Conservation (phyloP, 2,113 vertebrate genomes). For the Scartelaos histophorus region DNA sequence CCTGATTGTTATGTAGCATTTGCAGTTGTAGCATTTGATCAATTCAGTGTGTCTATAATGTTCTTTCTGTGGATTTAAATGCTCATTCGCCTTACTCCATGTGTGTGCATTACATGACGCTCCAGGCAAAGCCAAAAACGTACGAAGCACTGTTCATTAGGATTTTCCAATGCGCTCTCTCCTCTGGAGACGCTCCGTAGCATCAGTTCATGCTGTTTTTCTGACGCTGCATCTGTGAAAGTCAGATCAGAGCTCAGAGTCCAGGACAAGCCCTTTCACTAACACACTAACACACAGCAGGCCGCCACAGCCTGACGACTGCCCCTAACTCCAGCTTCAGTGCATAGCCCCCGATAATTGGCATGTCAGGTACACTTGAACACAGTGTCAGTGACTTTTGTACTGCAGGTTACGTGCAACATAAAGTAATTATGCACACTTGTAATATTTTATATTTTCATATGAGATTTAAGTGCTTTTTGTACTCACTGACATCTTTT, state of each 20-base stretch:
- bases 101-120: constrained; percentile 63
- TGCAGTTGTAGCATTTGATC: constrained; percentile 78
- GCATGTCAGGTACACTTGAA: constrained; percentile 73
- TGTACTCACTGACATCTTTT: constrained; percentile 76
- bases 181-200: constrained; percentile 55
- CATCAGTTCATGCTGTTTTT: constrained; percentile 57
- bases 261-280: constrained; percentile 45
- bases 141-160: constrained; percentile 70
- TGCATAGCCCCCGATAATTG: constrained; percentile 59
- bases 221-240: constrained; percentile 60
- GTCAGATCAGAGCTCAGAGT: constrained; percentile 49
- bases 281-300: constrained; percentile 49
- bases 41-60: constrained; percentile 60
- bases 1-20: constrained; percentile 79
- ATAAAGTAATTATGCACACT: constrained; percentile 77
- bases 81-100: constrained; percentile 66
- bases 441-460: constrained; percentile 83
- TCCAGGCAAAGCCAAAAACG: constrained; percentile 69
- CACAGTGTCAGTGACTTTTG: constrained; percentile 75
- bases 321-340: constrained; percentile 58
- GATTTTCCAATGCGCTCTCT: constrained; percentile 51
- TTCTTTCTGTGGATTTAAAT: constrained; percentile 63
- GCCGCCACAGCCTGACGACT: constrained; percentile 57
- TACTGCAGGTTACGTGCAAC: constrained; percentile 77
- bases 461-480: constrained; percentile 81